Conservation (phyloP, 2,797 vertebrate species). For the Clamator glandarius region DNA sequence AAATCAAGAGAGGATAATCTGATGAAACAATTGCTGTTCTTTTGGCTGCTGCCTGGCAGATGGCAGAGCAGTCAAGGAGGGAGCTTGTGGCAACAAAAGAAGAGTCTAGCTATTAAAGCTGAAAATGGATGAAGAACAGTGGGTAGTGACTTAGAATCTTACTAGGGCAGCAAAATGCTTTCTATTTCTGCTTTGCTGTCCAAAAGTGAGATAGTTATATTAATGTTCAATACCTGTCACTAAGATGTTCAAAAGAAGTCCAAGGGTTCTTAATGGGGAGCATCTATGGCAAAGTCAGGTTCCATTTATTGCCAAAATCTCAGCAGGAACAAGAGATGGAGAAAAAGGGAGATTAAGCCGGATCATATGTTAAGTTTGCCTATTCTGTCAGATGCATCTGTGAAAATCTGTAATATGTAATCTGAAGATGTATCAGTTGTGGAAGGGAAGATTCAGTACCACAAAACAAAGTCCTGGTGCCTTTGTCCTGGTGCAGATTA, state of each 20-base stretch:
- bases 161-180: not conserved
- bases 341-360: not conserved
- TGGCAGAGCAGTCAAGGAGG: not conserved
- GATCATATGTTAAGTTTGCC: not conserved
- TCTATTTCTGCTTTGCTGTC: not conserved
- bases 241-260: not conserved
- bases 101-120: not conserved
- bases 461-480: not conserved
- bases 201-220: not conserved
- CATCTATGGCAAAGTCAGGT: not conserved
- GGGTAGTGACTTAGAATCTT: not conserved
- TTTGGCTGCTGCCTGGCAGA: conserved; percentile 14
- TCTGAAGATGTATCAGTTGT: not conserved
- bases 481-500: not conserved
- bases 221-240: not conserved
- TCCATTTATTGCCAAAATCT: not conserved
- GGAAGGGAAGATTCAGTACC: not conserved
- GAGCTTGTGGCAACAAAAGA: not conserved
- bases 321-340: not conserved
- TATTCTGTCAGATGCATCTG: not conserved
- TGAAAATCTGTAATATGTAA: not conserved
- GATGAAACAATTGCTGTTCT: not conserved
- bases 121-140: not conserved
- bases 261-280: not conserved
- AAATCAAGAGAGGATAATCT: not conserved